Conservation (phyloP, 2,888 invertebrate species). For the Sinohyriopsis cumingii region DNA sequence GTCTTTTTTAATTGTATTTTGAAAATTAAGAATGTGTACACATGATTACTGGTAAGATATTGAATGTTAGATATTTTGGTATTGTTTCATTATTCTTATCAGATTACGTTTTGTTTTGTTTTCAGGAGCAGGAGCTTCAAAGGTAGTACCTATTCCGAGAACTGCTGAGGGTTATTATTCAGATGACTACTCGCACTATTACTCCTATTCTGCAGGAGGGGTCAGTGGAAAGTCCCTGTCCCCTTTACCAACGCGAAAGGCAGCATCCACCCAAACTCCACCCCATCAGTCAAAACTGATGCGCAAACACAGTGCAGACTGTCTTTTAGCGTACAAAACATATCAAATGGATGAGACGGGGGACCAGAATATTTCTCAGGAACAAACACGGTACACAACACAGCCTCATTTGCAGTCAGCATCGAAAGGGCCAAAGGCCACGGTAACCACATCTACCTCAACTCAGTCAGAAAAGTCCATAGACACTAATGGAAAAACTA, state of each 20-base stretch:
- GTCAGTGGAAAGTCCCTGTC: conserved; percentile 41
- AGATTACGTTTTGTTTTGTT: conserved; percentile 4
- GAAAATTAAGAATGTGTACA: no score
- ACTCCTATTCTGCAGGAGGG: conserved; percentile 25
- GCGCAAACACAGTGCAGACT: conserved; percentile 61
- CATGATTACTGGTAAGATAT: no score
- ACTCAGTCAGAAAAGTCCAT: conserved; percentile 41
- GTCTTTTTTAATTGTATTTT: no score
- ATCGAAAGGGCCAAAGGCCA: conserved; percentile 42
- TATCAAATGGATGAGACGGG: conserved; percentile 58
- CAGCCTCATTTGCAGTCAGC: conserved; percentile 44
- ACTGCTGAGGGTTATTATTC: conserved; percentile 40
- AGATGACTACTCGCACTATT: conserved; percentile 38
- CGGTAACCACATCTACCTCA: conserved; percentile 51
- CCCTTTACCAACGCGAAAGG: conserved; percentile 51
- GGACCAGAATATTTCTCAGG: conserved; percentile 30
- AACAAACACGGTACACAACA: conserved; percentile 29
- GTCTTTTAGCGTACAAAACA: conserved; percentile 58
- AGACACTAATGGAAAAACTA: conserved; percentile 52
- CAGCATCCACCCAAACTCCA: conserved; percentile 58
- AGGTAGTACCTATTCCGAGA: conserved; percentile 9
- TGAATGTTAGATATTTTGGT: no score
- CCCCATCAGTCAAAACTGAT: conserved; percentile 39
- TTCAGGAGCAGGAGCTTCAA: conserved; percentile 43
- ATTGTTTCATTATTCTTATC: not conserved